phyloP scores from a whole-genome alignment of 30 jellyfish, hydroid and myxozoan genomes.

The Cassiopea xamachana region DNA sequence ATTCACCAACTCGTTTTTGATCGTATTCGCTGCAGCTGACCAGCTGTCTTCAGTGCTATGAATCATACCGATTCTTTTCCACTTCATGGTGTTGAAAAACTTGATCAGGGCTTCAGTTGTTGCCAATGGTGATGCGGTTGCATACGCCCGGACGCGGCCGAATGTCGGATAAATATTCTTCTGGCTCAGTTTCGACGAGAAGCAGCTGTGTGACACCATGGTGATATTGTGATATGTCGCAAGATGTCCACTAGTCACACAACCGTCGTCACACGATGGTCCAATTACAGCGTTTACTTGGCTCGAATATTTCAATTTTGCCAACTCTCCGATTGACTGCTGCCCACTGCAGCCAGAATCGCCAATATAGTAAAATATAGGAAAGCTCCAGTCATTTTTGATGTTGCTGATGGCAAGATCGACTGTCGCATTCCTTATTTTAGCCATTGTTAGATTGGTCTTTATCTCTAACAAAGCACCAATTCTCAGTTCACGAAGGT shows the following conservation, averaged over 20 bases:
- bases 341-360: slow-evolving; percentile 69
- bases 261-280: slow-evolving; percentile 84
- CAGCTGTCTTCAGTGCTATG: slow-evolving; percentile 62
- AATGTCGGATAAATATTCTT: slow-evolving; percentile 80
- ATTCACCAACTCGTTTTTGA: slow-evolving; percentile 19
- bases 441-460: slow-evolving; percentile 11
- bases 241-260: slow-evolving; percentile 64
- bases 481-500: slow-evolving; percentile 26
- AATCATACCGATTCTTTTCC: slow-evolving; percentile 76
- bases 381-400: slow-evolving; percentile 19
- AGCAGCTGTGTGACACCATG: slow-evolving; percentile 66
- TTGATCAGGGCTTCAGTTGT: slow-evolving; percentile 53
- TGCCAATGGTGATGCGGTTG: slow-evolving; percentile 63
- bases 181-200: slow-evolving; percentile 61
- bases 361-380: slow-evolving; percentile 39
- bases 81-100: slow-evolving; percentile 64
- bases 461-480: slow-evolving; percentile 46
- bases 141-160: slow-evolving; percentile 81
- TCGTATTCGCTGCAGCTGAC: slow-evolving; percentile 56
- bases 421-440: slow-evolving; percentile 43
- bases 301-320: slow-evolving; percentile 29
- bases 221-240: slow-evolving; percentile 71
- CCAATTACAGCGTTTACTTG: slow-evolving; percentile 76
- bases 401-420: slow-evolving; percentile 43
- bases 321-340: slow-evolving; percentile 63